Evolutionary conservation across 2,797 vertebrate genomes (phyloP).

Genomic region (Mastacembelus armatus): DNA sequence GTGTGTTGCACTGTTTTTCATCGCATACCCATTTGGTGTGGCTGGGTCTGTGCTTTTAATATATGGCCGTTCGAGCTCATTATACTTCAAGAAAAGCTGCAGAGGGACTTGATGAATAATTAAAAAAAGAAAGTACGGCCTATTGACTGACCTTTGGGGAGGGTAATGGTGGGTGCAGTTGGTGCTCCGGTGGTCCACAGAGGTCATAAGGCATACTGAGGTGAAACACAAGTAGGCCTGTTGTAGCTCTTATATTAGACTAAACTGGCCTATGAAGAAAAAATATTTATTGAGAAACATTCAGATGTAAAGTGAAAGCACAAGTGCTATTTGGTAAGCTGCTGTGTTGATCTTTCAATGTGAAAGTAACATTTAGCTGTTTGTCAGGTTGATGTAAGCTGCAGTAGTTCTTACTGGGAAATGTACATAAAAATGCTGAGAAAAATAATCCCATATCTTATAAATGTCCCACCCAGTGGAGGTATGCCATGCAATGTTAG

Average conservation of each 20-base stretch:
- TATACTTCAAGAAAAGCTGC: slow-evolving; percentile 64
- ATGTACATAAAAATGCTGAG: background rate
- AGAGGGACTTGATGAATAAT: slow-evolving; percentile 69
- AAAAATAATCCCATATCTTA: background rate
- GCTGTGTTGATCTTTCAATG: background rate
- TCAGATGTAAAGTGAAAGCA: background rate
- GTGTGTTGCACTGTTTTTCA: slow-evolving; percentile 60
- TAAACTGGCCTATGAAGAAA: background rate
- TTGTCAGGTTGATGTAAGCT: background rate
- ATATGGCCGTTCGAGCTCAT: slow-evolving; percentile 69
- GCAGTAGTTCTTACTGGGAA: background rate
- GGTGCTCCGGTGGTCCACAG: slow-evolving; percentile 1
- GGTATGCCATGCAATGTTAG: background rate
- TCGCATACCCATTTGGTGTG: slow-evolving; percentile 61
- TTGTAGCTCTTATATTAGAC: no score
- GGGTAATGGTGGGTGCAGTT: background rate
- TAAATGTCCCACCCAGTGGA: background rate
- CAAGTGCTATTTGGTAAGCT: background rate
- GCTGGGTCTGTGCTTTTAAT: slow-evolving; percentile 20
- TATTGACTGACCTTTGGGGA: slow-evolving; percentile 31
- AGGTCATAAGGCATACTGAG: background rate
- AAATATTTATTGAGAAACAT: background rate
- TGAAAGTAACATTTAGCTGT: background rate
- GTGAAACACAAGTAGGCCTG: no score
- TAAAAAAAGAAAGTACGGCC: slow-evolving; percentile 5